Evolutionary conservation across 2,797 vertebrate genomes (phyloP).

Genomic region (Coregonus ussuriensis): DNA sequence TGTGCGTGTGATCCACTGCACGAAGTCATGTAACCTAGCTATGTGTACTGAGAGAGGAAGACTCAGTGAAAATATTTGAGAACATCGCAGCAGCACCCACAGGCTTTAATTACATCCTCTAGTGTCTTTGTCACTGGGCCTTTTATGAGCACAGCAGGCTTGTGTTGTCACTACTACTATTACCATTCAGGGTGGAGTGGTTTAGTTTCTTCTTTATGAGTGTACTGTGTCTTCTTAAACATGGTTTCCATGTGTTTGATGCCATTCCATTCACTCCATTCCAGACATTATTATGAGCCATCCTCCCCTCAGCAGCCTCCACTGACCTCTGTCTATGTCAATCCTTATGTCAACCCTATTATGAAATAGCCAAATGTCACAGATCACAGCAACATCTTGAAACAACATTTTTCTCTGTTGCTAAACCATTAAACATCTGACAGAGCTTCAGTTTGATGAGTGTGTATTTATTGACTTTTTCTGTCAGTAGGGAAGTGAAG

Average conservation of each 20-base stretch:
- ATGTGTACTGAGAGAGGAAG: slow-evolving; percentile 1
- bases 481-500: neutral
- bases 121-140: neutral
- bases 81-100: neutral
- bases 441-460: neutral
- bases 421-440: neutral
- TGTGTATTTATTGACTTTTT: neutral
- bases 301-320: no score
- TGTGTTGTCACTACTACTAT: neutral
- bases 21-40: neutral
- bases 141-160: neutral
- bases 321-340: neutral
- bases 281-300: no score
- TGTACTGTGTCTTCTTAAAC: neutral
- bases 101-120: neutral
- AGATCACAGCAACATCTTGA: neutral
- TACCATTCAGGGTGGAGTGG: neutral
- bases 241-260: no score
- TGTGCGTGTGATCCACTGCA: neutral
- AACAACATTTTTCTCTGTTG: neutral
- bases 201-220: neutral
- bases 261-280: no score
- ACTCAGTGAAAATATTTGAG: neutral
- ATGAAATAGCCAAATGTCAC: neutral
- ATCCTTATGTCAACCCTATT: neutral